Evolutionary conservation across 2,113 vertebrate species (phyloP).

Genomic region (Sturnus vulgaris): DNA sequence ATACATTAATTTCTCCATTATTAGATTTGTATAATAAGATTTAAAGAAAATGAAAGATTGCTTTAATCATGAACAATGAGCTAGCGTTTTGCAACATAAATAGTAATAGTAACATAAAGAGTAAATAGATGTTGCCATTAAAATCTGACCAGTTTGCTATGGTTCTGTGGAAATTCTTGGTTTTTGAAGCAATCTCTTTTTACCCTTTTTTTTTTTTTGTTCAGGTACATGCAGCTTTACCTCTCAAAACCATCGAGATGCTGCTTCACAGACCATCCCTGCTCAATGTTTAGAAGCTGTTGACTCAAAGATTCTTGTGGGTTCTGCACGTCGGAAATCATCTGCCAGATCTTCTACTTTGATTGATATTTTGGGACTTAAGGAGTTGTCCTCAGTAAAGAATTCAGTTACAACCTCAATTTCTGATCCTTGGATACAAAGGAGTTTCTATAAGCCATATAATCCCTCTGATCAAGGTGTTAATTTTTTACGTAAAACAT

Average conservation of each 20-base stretch:
- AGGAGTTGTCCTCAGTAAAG: slow-evolving; percentile 78
- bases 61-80: not conserved
- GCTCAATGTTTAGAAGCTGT: slow-evolving; percentile 74
- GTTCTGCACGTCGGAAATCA: slow-evolving; percentile 73
- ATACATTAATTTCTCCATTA: not conserved
- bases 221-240: slow-evolving; percentile 64
- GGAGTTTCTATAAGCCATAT: slow-evolving; percentile 81
- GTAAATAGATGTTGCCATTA: not conserved
- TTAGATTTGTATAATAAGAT: not conserved
- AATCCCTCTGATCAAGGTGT: slow-evolving; percentile 65
- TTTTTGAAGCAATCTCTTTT: not conserved
- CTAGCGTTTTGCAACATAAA: not conserved
- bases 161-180: not conserved
- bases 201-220: not conserved
- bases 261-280: slow-evolving; percentile 84
- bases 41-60: not conserved
- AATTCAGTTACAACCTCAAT: slow-evolving; percentile 74
- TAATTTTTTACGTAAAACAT: slow-evolving; percentile 55
- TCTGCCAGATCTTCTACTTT: slow-evolving; percentile 68
- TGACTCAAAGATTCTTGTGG: slow-evolving; percentile 75
- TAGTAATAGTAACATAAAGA: not conserved
- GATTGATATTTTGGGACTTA: slow-evolving; percentile 55
- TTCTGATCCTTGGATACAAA: slow-evolving; percentile 81
- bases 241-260: slow-evolving; percentile 80
- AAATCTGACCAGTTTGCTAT: not conserved